Conservation (phyloP, 2,797 vertebrate genomes). For the Melanogrammus aeglefinus region DNA sequence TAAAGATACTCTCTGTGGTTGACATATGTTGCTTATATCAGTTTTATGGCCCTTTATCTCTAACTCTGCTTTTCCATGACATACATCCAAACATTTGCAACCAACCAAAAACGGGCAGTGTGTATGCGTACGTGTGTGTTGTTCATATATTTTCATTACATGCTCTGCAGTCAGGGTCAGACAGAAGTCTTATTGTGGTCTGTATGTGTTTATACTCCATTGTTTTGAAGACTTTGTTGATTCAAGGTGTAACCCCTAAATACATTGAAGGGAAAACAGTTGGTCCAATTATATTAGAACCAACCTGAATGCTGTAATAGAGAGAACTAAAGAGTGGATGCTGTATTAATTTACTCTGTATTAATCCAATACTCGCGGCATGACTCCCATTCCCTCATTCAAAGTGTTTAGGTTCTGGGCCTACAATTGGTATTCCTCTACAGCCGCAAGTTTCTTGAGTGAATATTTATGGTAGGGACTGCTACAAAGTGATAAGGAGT, state of each 20-base stretch:
- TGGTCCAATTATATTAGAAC: conserved; percentile 39
- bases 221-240: neutral
- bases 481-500: conserved; percentile 71
- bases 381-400: conserved; percentile 52
- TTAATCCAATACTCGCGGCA: conserved; percentile 62
- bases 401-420: conserved; percentile 52
- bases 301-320: conserved; percentile 58
- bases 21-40: neutral
- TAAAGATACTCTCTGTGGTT: too few relatives aligned
- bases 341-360: conserved; percentile 65
- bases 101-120: neutral
- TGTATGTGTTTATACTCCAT: neutral
- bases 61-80: neutral
- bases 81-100: neutral
- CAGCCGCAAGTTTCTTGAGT: conserved; percentile 56
- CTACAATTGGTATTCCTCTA: conserved; percentile 72
- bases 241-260: conserved; percentile 3
- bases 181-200: neutral
- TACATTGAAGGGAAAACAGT: conserved; percentile 55
- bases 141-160: neutral
- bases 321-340: conserved; percentile 65
- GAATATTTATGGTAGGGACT: conserved; percentile 78
- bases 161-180: neutral
- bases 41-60: neutral
- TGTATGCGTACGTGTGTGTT: conserved; percentile 1